Conservation (phyloP, 1,140 invertebrate species). For the Drosophila albomicans region DNA sequence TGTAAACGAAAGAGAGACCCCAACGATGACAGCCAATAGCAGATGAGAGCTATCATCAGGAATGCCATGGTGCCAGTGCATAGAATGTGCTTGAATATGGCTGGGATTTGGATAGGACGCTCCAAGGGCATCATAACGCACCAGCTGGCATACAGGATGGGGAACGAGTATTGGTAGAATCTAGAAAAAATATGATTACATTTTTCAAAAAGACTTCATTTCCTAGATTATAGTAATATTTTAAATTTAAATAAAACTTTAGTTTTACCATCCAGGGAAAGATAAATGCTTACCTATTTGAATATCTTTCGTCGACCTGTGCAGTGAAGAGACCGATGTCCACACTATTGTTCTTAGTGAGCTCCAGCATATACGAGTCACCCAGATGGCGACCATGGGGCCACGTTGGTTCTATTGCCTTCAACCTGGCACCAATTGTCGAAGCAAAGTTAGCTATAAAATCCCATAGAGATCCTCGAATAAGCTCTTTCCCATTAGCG, state of each 20-base stretch:
- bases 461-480: slow-evolving; percentile 55
- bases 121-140: slow-evolving; percentile 62
- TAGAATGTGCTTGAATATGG: slow-evolving; percentile 36
- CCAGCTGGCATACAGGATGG: slow-evolving; percentile 39
- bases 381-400: neutral
- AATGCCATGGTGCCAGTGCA: slow-evolving; percentile 1
- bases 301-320: neutral
- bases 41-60: slow-evolving; percentile 9
- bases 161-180: slow-evolving; percentile 47
- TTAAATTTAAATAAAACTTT: neutral
- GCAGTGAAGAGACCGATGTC: slow-evolving; percentile 46
- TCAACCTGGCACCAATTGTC: slow-evolving; percentile 28
- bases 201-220: too few species aligned
- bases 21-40: neutral
- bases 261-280: neutral
- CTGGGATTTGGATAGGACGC: slow-evolving; percentile 11
- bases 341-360: slow-evolving; percentile 43
- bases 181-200: neutral
- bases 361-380: slow-evolving; percentile 41
- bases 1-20: neutral
- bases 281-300: slow-evolving; percentile 6
- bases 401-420: slow-evolving; percentile 26
- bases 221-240: too few species aligned
- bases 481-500: slow-evolving; percentile 1
- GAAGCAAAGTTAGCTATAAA: slow-evolving; percentile 39